These are phyloP conservation scores for Pachycephus smyrnensis DNA, from an alignment of 2,888 invertebrate species.

Conservation along the genomic window DNA sequence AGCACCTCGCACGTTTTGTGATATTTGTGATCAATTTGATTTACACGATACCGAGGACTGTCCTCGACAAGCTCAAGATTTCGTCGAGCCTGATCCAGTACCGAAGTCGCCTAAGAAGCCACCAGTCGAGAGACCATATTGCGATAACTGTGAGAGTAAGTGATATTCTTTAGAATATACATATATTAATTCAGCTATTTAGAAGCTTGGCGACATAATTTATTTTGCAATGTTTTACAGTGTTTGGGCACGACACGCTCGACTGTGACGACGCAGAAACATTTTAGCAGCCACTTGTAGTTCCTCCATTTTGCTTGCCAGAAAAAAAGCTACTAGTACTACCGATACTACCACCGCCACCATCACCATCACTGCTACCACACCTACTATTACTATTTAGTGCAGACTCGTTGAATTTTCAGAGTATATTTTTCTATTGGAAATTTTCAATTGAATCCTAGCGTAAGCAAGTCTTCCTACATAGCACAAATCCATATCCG, in stretches of 20 bases:
- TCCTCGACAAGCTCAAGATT: conserved; percentile 80
- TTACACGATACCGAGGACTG: conserved; percentile 98
- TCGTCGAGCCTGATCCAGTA: conserved; percentile 69
- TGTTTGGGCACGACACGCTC: conserved; percentile 88
- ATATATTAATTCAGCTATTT: neutral
- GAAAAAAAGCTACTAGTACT: conserved; percentile 8
- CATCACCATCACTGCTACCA: neutral
- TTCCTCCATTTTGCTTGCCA: conserved; percentile 18
- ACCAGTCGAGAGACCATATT: conserved; percentile 78
- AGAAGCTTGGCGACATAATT: conserved; percentile 11
- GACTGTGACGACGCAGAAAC: conserved; percentile 90
- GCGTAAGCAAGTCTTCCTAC: conserved; percentile 28
- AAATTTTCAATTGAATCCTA: conserved; percentile 19
- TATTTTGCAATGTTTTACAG: conserved; percentile 69
- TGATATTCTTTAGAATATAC: conserved; percentile 16
- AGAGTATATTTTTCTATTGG: conserved; percentile 48
- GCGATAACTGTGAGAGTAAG: conserved; percentile 92
- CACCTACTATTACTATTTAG: conserved; percentile 7
- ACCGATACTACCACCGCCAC: neutral
- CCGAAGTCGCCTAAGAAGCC: conserved; percentile 60
- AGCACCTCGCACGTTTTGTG: conserved; percentile 92
- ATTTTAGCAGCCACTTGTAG: conserved; percentile 69
- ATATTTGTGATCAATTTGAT: conserved; percentile 98
- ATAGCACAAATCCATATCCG: neutral
- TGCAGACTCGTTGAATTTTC: conserved; percentile 32